phyloP scores from a whole-genome alignment of 2,888 invertebrate species.

The Cerastoderma edule region DNA sequence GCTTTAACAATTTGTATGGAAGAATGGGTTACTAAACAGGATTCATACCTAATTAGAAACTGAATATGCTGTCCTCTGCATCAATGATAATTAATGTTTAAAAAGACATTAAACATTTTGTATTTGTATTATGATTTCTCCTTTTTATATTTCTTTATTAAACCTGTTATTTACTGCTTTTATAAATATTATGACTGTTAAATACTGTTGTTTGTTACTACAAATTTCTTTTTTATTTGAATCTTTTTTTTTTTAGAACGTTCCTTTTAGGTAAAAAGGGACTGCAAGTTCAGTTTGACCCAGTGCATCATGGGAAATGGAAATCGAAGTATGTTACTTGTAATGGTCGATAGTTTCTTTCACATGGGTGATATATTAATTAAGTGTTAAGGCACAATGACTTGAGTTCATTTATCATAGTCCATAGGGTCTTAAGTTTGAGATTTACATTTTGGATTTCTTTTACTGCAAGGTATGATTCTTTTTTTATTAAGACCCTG shows the following conservation, averaged over 20 bases:
- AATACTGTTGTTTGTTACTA: neutral
- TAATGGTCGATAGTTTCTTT: too few species aligned
- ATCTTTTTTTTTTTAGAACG: neutral
- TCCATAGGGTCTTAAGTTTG: neutral
- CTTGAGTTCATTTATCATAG: too few species aligned
- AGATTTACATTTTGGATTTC: neutral
- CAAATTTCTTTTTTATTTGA: neutral
- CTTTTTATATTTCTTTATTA: constrained; percentile 4
- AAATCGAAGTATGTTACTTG: too few species aligned
- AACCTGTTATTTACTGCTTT: constrained; percentile 26
- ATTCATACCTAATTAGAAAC: neutral
- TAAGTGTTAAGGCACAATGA: too few species aligned
- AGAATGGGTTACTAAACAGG: neutral
- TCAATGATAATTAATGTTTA: constrained; percentile 4
- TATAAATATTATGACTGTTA: constrained; percentile 16
- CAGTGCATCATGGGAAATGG: too few species aligned
- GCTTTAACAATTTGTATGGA: neutral
- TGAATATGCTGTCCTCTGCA: neutral
- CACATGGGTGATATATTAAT: too few species aligned
- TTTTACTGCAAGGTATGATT: too few species aligned
- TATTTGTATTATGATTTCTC: neutral
- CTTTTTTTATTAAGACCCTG: too few species aligned
- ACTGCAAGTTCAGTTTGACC: too few species aligned
- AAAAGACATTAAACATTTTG: neutral
- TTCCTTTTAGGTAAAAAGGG: neutral